Evolutionary conservation across 2,888 invertebrate genomes (phyloP).

Genomic region (Coelinius sp.): DNA sequence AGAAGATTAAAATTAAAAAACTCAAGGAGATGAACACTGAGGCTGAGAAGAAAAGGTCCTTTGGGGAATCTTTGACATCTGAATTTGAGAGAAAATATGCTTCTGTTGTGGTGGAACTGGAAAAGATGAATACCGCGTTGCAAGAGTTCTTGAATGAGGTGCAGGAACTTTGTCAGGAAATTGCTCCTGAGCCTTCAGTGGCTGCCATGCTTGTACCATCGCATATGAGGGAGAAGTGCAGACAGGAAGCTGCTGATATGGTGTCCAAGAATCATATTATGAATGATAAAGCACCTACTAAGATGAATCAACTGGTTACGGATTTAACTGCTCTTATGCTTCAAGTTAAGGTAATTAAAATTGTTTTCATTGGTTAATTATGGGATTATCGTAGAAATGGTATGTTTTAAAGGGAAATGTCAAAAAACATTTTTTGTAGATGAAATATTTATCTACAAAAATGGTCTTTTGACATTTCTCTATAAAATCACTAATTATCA

Average conservation of each 20-base stretch:
- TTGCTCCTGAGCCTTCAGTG: slow-evolving; percentile 88
- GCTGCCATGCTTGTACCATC: slow-evolving; percentile 92
- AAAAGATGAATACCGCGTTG: slow-evolving; percentile 90
- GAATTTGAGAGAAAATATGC: slow-evolving; percentile 96
- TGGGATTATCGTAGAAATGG: too few relatives aligned
- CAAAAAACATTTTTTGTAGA: too few relatives aligned
- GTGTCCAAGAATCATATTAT: slow-evolving; percentile 81
- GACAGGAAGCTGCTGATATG: slow-evolving; percentile 86
- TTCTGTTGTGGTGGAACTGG: slow-evolving; percentile 85
- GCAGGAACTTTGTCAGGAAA: slow-evolving; percentile 86
- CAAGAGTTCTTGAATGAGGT: slow-evolving; percentile 89
- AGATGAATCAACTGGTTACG: slow-evolving; percentile 84
- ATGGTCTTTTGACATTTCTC: too few relatives aligned
- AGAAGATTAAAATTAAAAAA: slow-evolving; percentile 84
- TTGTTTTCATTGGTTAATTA: slow-evolving; percentile 2
- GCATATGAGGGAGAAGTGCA: slow-evolving; percentile 88
- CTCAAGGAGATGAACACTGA: slow-evolving; percentile 91
- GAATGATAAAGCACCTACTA: slow-evolving; percentile 75
- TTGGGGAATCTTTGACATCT: slow-evolving; percentile 83
- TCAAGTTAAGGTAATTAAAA: slow-evolving; percentile 80
- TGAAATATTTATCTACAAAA: too few relatives aligned
- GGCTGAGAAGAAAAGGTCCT: slow-evolving; percentile 89
- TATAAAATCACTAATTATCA: too few relatives aligned
- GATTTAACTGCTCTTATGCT: slow-evolving; percentile 91
- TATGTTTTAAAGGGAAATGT: too few relatives aligned